These are phyloP conservation scores for Brenthis hecate DNA, from an alignment of 2,888 invertebrate genomes.

Conservation along the genomic window DNA sequence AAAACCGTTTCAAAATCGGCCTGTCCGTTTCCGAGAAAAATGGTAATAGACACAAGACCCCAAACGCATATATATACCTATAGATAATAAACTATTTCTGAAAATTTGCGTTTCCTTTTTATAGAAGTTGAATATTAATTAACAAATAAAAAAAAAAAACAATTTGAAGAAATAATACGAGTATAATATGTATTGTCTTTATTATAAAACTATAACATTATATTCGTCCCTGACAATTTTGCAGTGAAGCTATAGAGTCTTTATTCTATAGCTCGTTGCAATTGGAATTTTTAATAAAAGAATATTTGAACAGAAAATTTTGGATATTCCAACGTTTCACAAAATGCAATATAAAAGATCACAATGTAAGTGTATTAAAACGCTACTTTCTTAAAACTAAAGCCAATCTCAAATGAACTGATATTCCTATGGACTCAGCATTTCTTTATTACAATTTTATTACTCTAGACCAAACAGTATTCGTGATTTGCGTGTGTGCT, in stretches of 20 bases:
- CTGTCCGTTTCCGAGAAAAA: too few species aligned
- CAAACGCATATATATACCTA: too few species aligned
- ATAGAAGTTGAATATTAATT: too few species aligned
- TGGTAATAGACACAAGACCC: too few species aligned
- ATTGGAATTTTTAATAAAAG: constrained; percentile 4
- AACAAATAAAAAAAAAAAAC: too few species aligned
- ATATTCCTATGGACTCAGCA: constrained; percentile 19
- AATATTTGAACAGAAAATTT: background rate
- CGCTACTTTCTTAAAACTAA: background rate
- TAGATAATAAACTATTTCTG: too few species aligned
- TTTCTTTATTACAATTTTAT: constrained; percentile 13
- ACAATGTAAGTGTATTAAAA: background rate
- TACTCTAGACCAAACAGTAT: constrained; percentile 7
- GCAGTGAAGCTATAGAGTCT: background rate
- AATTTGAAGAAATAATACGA: too few species aligned
- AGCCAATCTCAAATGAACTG: constrained; percentile 2
- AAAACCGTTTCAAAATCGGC: too few species aligned
- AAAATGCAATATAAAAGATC: background rate
- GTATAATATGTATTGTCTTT: too few species aligned
- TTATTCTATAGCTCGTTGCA: background rate
- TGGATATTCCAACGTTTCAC: background rate
- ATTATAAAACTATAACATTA: too few species aligned
- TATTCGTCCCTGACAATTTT: background rate
- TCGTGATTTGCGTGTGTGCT: constrained; percentile 14
- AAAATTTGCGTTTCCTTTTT: too few species aligned